A percentile compares a stretch with the other conserved stretches of the same genome.
These are phyloP conservation scores for Nanger granti DNA, from an alignment of 2,113 vertebrate species.

Conservation along the genomic window DNA sequence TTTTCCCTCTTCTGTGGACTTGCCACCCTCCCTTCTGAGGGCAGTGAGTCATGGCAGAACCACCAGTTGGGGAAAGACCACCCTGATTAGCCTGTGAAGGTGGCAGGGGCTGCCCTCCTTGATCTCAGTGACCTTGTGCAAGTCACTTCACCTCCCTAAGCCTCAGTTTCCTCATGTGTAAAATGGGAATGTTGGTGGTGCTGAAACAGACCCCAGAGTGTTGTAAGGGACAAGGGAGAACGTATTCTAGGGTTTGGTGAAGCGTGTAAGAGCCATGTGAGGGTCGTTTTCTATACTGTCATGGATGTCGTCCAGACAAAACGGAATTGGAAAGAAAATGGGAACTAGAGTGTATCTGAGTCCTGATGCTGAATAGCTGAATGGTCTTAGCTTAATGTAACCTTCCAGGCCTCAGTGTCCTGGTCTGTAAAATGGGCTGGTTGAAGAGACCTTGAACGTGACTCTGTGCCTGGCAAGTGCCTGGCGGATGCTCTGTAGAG, in stretches of 20 bases:
- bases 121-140: background rate
- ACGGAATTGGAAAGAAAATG: background rate
- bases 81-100: background rate
- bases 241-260: background rate
- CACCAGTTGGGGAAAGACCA: fast-evolving
- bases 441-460: background rate
- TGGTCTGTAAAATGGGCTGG: background rate
- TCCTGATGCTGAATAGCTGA: background rate
- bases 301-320: background rate
- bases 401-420: background rate
- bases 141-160: background rate
- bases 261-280: fast-evolving
- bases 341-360: background rate
- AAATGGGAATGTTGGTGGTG: background rate
- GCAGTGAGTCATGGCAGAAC: background rate
- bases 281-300: background rate
- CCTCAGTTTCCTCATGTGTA: background rate
- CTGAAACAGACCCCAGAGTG: background rate
- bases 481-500: fast-evolving
- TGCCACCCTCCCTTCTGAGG: background rate
- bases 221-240: background rate
- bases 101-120: background rate
- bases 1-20: background rate
- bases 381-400: background rate
- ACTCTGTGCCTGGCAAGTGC: background rate